Conservation (phyloP, 2,888 invertebrate genomes). For the Aporophyla lueneburgensis region DNA sequence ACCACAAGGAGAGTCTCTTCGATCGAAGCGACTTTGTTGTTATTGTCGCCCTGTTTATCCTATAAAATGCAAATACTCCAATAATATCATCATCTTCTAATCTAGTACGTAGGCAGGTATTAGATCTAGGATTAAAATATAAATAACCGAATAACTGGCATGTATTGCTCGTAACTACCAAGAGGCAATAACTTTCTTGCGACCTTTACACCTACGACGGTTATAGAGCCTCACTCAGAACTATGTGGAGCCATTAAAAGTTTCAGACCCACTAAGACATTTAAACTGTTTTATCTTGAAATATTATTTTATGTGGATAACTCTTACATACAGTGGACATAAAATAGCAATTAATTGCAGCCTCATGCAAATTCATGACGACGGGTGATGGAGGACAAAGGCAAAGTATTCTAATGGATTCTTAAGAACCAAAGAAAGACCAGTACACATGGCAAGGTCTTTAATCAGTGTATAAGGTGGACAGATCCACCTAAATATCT, state of each 20-base stretch:
- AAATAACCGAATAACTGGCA: neutral
- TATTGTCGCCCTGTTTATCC: too few relatives aligned
- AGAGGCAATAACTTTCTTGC: conserved; percentile 10
- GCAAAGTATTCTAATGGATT: conserved; percentile 14
- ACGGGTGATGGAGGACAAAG: neutral
- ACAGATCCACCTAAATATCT: neutral
- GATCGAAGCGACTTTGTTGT: too few relatives aligned
- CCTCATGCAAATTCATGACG: conserved; percentile 19
- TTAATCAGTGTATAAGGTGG: neutral
- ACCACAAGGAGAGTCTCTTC: too few relatives aligned
- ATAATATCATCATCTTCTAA: neutral
- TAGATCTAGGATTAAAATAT: neutral
- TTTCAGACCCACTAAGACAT: conserved; percentile 5
- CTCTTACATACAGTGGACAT: neutral
- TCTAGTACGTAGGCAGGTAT: neutral
- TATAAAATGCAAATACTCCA: neutral
- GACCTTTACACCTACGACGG: conserved; percentile 37
- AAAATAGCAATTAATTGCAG: conserved; percentile 9
- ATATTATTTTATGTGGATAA: neutral
- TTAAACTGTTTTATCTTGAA: conserved; percentile 3
- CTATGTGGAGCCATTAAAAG: neutral
- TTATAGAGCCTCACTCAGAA: neutral
- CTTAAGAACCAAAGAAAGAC: neutral
- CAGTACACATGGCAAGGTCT: neutral
- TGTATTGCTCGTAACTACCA: neutral